A percentile compares a stretch with the other conserved stretches of the same genome.
These are phyloP conservation scores for Brachionus manjavacas DNA, from an alignment of 1,140 invertebrate genomes.

Conservation along the genomic window DNA sequence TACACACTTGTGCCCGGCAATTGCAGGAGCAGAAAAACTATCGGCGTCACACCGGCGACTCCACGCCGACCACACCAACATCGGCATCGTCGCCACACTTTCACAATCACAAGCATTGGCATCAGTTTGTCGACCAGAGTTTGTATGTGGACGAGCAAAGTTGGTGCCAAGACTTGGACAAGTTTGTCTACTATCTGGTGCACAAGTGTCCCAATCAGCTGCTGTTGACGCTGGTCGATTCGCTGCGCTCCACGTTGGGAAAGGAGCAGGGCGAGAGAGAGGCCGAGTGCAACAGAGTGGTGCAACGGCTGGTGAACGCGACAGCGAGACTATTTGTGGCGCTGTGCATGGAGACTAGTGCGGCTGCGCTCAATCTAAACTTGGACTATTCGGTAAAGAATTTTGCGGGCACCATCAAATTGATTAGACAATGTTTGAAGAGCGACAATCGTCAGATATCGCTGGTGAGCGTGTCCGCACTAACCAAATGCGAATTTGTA, in stretches of 20 bases:
- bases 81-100: slow-evolving; percentile 43
- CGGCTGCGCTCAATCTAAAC: not conserved
- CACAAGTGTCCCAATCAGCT: slow-evolving; percentile 69
- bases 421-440: not conserved
- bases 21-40: slow-evolving; percentile 89
- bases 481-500: slow-evolving; percentile 79
- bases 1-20: slow-evolving; percentile 93
- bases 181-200: slow-evolving; percentile 90
- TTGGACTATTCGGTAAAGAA: not conserved
- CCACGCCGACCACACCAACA: slow-evolving; percentile 48
- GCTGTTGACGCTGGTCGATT: not conserved
- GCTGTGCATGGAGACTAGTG: slow-evolving; percentile 3
- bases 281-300: not conserved
- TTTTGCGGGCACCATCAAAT: not conserved
- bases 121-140: slow-evolving; percentile 68
- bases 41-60: slow-evolving; percentile 63
- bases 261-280: not conserved
- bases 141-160: slow-evolving; percentile 74
- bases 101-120: no score
- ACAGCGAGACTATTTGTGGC: not conserved
- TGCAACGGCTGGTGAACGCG: not conserved
- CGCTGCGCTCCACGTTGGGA: not conserved
- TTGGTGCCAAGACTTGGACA: slow-evolving; percentile 88
- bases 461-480: slow-evolving; percentile 55
- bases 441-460: not conserved